Evolutionary conservation across 2,113 vertebrate species (phyloP).

Genomic region (Erinaceus europaeus): DNA sequence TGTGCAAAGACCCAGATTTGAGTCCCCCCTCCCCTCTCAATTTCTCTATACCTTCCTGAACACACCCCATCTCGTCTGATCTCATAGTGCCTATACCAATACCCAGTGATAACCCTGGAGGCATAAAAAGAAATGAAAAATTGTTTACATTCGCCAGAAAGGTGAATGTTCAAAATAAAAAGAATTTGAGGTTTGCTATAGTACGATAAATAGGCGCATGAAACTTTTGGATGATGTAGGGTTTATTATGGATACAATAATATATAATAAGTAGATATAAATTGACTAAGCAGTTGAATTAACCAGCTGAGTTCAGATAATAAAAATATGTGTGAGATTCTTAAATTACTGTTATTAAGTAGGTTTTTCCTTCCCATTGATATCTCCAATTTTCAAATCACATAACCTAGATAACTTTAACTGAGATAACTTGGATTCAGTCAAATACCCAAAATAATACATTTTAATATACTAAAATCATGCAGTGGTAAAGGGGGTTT

Average conservation of each 20-base stretch:
- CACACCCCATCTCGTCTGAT: no score
- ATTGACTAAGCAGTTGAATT: constrained; percentile 6
- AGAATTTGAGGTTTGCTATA: background rate
- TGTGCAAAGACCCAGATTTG: no score
- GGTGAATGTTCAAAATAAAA: background rate
- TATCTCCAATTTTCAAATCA: constrained; percentile 45
- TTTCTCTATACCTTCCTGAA: no score
- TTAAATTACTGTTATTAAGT: constrained; percentile 23
- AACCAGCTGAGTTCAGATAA: background rate
- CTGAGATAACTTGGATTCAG: constrained; percentile 36
- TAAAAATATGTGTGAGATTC: constrained; percentile 24
- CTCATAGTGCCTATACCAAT: no score
- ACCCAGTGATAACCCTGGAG: no score
- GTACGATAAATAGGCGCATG: constrained; percentile 26
- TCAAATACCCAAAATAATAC: constrained; percentile 41
- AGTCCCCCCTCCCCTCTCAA: no score
- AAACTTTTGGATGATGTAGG: constrained; percentile 2
- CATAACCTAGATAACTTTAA: constrained; percentile 33
- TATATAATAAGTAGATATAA: background rate
- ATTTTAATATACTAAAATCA: constrained; percentile 61
- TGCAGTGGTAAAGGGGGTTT: constrained; percentile 35
- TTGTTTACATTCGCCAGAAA: constrained; percentile 31
- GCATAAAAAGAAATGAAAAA: no score
- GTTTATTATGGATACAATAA: constrained; percentile 27
- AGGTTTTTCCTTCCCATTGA: background rate